These are phyloP conservation scores for Temnothorax unifasciatus DNA, from an alignment of 2,888 invertebrate genomes.

Conservation along the genomic window DNA sequence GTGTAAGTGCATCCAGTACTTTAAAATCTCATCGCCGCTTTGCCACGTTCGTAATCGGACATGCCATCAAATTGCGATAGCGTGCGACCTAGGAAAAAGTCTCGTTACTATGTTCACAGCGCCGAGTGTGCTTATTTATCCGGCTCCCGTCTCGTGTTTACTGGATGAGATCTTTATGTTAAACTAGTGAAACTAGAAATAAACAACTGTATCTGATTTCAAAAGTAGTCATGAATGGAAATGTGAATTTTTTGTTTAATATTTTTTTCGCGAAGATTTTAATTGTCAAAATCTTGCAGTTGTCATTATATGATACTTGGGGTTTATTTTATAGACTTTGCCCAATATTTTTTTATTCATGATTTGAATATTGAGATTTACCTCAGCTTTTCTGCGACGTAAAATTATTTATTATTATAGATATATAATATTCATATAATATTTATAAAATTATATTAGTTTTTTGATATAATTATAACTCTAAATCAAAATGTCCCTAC, in stretches of 20 bases:
- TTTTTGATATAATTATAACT: not conserved
- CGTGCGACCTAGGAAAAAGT: slow-evolving; percentile 25
- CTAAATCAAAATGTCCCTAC: not conserved
- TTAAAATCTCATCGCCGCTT: slow-evolving; percentile 63
- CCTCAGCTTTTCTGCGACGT: not conserved
- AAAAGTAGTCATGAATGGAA: not conserved
- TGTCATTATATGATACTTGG: not conserved
- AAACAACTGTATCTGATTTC: not conserved
- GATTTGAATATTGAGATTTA: not conserved
- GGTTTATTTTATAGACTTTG: not conserved
- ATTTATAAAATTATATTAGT: not conserved
- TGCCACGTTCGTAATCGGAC: slow-evolving; percentile 66
- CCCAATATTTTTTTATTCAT: not conserved
- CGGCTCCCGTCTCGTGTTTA: slow-evolving; percentile 12
- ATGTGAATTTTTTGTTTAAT: not conserved
- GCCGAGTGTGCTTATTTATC: slow-evolving; percentile 46
- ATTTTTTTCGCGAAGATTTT: not conserved
- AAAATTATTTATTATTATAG: not conserved
- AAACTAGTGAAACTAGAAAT: not conserved
- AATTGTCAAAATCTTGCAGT: not conserved
- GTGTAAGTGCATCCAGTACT: slow-evolving; percentile 72
- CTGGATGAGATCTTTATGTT: slow-evolving; percentile 27
- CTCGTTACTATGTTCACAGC: slow-evolving; percentile 11
- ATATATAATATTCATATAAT: not conserved
- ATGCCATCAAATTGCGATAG: slow-evolving; percentile 51